phyloP scores from a whole-genome alignment of 2,797 vertebrate species.

The Balearica regulorum region DNA sequence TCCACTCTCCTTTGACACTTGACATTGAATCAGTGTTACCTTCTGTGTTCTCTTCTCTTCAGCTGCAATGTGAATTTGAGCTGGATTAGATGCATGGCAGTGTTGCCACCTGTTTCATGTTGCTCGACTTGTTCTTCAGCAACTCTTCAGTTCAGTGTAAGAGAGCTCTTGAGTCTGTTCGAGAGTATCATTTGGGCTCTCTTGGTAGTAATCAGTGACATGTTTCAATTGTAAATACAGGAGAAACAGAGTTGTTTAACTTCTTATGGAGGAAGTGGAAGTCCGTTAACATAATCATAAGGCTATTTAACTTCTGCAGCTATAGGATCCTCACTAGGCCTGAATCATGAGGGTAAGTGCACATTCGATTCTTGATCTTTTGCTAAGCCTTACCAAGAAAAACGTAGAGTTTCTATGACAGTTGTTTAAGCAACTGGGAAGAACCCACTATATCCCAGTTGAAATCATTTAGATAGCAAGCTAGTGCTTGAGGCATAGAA shows the following conservation, averaged over 20 bases:
- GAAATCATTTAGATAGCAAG: neutral
- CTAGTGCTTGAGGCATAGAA: neutral
- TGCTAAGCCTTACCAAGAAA: neutral
- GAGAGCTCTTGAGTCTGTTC: neutral
- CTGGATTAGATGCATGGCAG: neutral
- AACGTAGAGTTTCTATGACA: neutral
- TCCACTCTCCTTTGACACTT: neutral
- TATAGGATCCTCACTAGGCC: neutral
- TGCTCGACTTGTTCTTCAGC: neutral
- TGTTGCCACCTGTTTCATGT: neutral
- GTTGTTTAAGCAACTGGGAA: neutral
- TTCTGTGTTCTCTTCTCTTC: neutral
- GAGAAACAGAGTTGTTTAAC: neutral
- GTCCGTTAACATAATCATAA: neutral
- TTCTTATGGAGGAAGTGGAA: neutral
- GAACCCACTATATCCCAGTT: neutral
- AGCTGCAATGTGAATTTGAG: neutral
- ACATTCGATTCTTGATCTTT: neutral
- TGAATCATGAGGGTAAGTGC: neutral
- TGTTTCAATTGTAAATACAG: slow-evolving; percentile 4
- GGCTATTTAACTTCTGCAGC: neutral
- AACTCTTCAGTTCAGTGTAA: neutral
- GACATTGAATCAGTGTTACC: neutral
- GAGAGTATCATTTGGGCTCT: neutral
- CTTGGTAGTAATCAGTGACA: neutral